These are phyloP conservation scores for Didymodactylos carnosus DNA, from an alignment of 2,888 invertebrate species.

Conservation along the genomic window DNA sequence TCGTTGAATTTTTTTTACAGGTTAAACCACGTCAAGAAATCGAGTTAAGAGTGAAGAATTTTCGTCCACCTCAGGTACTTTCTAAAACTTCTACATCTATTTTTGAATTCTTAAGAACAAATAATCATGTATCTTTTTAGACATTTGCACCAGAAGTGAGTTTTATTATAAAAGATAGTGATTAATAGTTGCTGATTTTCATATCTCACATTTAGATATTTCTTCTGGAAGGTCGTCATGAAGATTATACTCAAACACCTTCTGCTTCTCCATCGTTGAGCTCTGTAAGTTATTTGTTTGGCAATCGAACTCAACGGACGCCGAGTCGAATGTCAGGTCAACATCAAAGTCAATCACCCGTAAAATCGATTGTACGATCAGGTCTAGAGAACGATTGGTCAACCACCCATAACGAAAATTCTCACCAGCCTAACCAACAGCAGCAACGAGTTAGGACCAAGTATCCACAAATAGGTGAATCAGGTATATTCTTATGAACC, in stretches of 20 bases:
- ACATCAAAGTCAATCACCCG: too few relatives aligned
- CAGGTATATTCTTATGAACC: too few relatives aligned
- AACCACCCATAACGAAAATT: too few relatives aligned
- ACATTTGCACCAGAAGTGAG: neutral
- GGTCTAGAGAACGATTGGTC: too few relatives aligned
- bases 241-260: neutral
- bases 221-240: neutral
- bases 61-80: constrained; percentile 33
- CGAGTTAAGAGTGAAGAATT: constrained; percentile 38
- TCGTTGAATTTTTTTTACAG: too few relatives aligned
- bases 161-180: neutral
- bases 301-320: neutral
- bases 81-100: too few relatives aligned
- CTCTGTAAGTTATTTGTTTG: neutral
- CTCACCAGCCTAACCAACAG: too few relatives aligned
- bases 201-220: neutral
- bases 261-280: neutral
- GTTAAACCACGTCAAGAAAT: constrained; percentile 36
- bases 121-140: neutral
- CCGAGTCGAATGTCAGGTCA: too few relatives aligned
- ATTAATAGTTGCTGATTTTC: neutral
- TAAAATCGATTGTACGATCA: too few relatives aligned
- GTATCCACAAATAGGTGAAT: too few relatives aligned
- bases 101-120: too few relatives aligned
- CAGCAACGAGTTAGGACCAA: too few relatives aligned